Evolutionary conservation across 2,113 vertebrate genomes (phyloP), one percentile per base, ranked within the genome.

Genomic region (Heterotis niloticus): DNA sequence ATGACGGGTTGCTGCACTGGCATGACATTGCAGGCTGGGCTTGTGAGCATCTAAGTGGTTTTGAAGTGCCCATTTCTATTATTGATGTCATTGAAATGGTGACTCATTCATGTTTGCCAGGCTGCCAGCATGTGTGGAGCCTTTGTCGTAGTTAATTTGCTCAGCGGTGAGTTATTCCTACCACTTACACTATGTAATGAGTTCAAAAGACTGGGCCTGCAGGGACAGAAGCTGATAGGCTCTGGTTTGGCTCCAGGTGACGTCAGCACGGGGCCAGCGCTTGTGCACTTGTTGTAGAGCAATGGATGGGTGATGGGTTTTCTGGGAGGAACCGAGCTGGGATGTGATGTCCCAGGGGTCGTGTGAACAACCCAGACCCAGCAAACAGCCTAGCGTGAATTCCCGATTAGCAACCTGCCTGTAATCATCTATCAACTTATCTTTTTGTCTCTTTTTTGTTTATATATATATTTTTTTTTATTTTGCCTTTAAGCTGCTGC

Each of bases 21-120:
- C 70, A 79, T 69, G 51, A 77, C 75, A 71, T 77, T 57, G 52
- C 72, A 24, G 28, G 26, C 66, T 28, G 29, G 66, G 52, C 29
- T 29, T 60, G 76, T 44, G 14, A 18, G 17, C 18, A 24, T 20
- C 24, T 60, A 24, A 60, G 54, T 29, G 74, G 59, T 44, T 64
- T 70, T 62, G 18, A 78, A 20, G 29, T 14, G 20, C 44, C 67
- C 16, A 16, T 20, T 56, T 78, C 66, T 72, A 59, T 18, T 26
- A 51, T 52, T 60, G 24, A 18, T 56, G 24, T 10, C 24, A 62
- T 18, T 44, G 65, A 24, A 57, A 28, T 60, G 64, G 54, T 59
- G 72, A 68, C 51, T 86, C 80, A 84, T 82, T 79, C 26, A 7
- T 85, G 87, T 78, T n/a, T 16, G 7, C 56, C 34, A 54, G 28